Conservation (phyloP, 2,113 vertebrate genomes). For the Uropsilus gracilis region DNA sequence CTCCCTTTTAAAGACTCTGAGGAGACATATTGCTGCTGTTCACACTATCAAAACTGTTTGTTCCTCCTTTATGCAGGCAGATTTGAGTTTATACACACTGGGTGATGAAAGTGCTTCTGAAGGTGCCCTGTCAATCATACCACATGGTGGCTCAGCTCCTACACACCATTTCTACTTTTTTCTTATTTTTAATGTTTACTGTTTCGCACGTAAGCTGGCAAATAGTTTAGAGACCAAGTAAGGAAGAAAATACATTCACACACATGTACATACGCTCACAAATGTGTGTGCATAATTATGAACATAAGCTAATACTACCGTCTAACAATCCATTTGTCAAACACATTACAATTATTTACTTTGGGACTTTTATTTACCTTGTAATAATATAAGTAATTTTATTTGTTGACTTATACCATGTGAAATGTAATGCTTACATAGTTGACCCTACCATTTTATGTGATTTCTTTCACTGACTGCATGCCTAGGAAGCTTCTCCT, state of each 20-base stretch:
- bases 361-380: conserved; percentile 31
- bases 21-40: not conserved
- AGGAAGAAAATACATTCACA: not conserved
- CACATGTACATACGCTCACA: not conserved
- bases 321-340: not conserved
- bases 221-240: not conserved
- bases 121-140: not conserved
- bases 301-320: not conserved
- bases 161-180: not conserved
- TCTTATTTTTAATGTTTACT: not conserved
- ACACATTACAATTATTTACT: not conserved
- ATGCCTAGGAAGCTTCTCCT: not conserved
- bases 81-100: not conserved
- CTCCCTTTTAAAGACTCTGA: not conserved
- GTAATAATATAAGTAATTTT: not conserved
- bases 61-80: not conserved
- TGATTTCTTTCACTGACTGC: not conserved
- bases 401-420: not conserved
- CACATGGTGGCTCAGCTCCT: not conserved
- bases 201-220: not conserved
- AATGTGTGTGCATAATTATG: not conserved
- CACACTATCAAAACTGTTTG: not conserved
- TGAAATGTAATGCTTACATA: not conserved
- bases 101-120: accelerated
- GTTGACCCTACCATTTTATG: not conserved